phyloP scores from a whole-genome alignment of 2,888 invertebrate species.

The Branchipolynoe longqiensis region DNA sequence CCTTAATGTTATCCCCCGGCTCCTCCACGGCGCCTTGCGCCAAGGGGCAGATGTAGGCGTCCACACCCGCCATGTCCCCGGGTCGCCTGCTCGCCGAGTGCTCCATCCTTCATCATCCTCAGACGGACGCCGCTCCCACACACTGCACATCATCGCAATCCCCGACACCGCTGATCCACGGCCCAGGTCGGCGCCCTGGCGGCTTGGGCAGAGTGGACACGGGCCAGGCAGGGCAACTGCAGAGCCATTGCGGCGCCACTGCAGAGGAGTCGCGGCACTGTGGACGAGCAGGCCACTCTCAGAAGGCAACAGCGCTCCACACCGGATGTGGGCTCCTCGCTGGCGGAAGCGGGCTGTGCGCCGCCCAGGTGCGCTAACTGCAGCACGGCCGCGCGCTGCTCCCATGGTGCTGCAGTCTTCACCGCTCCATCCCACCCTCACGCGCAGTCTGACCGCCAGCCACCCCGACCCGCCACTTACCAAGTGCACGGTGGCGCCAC shows the following conservation, averaged over 20 bases:
- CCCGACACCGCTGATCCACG: too few relatives aligned
- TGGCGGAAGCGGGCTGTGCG: background rate
- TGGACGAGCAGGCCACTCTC: background rate
- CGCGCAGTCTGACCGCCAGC: slow-evolving; percentile 42
- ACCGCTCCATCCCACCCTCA: slow-evolving; percentile 37
- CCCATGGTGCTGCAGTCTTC: background rate
- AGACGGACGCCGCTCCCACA: too few relatives aligned
- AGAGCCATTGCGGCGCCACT: too few relatives aligned
- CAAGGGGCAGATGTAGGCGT: background rate
- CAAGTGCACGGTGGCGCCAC: slow-evolving; percentile 48
- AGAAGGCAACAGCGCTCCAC: background rate
- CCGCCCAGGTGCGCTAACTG: background rate
- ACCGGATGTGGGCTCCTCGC: background rate
- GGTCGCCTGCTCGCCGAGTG: background rate
- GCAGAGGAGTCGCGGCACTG: background rate
- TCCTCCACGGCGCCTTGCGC: slow-evolving; percentile 1
- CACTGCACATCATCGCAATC: background rate
- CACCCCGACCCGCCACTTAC: slow-evolving; percentile 30
- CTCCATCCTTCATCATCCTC: background rate
- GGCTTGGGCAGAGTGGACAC: too few relatives aligned
- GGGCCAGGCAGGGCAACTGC: too few relatives aligned
- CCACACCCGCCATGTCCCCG: too few relatives aligned
- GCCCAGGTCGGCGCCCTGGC: too few relatives aligned
- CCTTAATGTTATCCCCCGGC: slow-evolving; percentile 18
- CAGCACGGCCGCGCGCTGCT: background rate